These are phyloP conservation scores for Mactromeris polynyma DNA, from an alignment of 2,888 invertebrate species.

Conservation along the genomic window DNA sequence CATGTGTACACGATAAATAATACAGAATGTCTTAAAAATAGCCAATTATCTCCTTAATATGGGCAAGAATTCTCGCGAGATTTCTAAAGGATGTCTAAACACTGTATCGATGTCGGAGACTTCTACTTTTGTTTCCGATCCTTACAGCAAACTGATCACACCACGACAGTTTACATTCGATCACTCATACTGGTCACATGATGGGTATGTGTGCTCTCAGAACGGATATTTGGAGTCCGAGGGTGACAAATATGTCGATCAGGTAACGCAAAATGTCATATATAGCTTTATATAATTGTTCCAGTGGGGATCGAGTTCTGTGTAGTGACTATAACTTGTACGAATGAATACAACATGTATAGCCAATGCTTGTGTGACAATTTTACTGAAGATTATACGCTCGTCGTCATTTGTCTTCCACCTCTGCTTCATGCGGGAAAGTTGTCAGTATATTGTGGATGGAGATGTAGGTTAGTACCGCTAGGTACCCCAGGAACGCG, in stretches of 20 bases:
- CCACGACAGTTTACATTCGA: conserved; percentile 82
- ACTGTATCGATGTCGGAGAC: conserved; percentile 81
- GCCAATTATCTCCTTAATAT: not conserved
- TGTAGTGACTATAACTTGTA: no score
- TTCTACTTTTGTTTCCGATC: conserved; percentile 79
- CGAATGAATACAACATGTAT: no score
- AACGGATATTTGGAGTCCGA: conserved; percentile 79
- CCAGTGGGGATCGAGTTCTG: no score
- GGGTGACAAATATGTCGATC: conserved; percentile 80
- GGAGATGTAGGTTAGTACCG: no score
- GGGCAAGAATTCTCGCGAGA: conserved; percentile 80
- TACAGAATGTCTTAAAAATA: not conserved
- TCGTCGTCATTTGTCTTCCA: no score
- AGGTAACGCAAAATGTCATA: conserved; percentile 69
- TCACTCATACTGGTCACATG: conserved; percentile 85
- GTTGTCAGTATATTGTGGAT: no score
- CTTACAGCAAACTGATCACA: conserved; percentile 71
- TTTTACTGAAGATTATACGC: no score
- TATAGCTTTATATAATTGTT: no score
- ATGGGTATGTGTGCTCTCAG: conserved; percentile 74
- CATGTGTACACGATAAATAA: not conserved
- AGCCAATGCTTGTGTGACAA: no score
- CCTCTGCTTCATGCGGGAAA: no score
- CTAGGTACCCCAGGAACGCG: no score
- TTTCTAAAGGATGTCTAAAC: conserved; percentile 72